These are phyloP conservation scores for Leptinotarsa peninsularis DNA, from an alignment of 2,888 invertebrate genomes.

Conservation along the genomic window DNA sequence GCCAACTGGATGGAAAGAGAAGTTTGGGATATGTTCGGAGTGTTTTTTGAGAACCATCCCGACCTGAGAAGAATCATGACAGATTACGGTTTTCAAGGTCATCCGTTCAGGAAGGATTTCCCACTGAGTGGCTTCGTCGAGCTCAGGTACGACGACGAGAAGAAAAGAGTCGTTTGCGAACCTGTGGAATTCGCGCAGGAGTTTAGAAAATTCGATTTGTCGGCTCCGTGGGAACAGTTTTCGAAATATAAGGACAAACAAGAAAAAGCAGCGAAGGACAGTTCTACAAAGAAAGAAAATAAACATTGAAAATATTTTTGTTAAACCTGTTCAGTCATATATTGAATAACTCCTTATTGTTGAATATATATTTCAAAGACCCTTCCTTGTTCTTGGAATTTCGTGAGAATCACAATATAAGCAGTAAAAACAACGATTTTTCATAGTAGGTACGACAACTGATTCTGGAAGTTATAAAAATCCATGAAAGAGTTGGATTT, in stretches of 20 bases:
- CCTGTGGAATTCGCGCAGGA: slow-evolving; percentile 97
- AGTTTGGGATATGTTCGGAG: slow-evolving; percentile 98
- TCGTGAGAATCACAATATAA: too few species aligned
- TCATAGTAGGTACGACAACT: too few species aligned
- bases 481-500: too few species aligned
- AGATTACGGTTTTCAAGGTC: slow-evolving; percentile 99
- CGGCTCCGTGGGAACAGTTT: slow-evolving; percentile 98
- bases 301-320: not conserved
- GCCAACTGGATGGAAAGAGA: slow-evolving; percentile 97
- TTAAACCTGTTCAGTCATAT: not conserved
- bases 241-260: slow-evolving; percentile 70
- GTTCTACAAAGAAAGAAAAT: not conserved
- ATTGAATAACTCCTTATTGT: too few species aligned
- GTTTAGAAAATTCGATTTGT: slow-evolving; percentile 95
- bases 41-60: slow-evolving; percentile 97
- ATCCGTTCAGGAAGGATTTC: slow-evolving; percentile 97
- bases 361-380: too few species aligned
- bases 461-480: too few species aligned
- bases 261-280: not conserved
- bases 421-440: too few species aligned
- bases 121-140: slow-evolving; percentile 97
- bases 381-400: too few species aligned
- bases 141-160: slow-evolving; percentile 96
- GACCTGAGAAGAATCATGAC: slow-evolving; percentile 96
- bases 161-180: slow-evolving; percentile 94